phyloP scores from a whole-genome alignment of 2,797 vertebrate species.

The Denticeps clupeoides region DNA sequence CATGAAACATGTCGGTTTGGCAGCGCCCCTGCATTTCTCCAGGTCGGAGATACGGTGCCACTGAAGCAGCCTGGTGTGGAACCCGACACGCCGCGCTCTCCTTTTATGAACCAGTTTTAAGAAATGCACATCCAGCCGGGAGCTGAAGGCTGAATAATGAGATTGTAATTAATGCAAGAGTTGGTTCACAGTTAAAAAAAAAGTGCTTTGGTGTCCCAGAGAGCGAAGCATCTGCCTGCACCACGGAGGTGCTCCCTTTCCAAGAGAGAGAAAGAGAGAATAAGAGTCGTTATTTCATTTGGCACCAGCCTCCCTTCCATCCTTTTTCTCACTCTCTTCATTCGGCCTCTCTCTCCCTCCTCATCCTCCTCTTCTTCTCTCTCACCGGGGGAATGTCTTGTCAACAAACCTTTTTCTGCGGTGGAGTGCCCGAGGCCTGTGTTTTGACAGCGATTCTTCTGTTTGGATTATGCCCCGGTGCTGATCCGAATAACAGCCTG shows the following conservation, averaged over 20 bases:
- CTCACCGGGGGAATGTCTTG: slow-evolving; percentile 8
- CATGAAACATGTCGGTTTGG: no score
- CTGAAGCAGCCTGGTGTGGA: no score
- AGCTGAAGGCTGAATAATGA: no score
- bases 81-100: no score
- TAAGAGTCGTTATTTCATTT: slow-evolving; percentile 4
- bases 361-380: slow-evolving; percentile 7
- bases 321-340: background rate
- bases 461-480: slow-evolving; percentile 32
- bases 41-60: no score
- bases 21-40: no score
- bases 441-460: slow-evolving; percentile 37
- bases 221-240: background rate
- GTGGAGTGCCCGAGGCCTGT: slow-evolving; percentile 25
- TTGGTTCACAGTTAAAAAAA: background rate
- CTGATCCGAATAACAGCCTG: slow-evolving; percentile 31
- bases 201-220: background rate
- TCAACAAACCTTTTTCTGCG: slow-evolving; percentile 19
- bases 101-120: no score
- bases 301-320: slow-evolving; percentile 5
- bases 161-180: background rate
- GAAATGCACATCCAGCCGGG: no score
- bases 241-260: background rate
- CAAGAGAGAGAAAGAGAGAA: slow-evolving; percentile 3
- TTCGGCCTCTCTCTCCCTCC: slow-evolving; percentile 9